Conservation (phyloP, 2,113 vertebrate genomes). For the Festucalex cinctus region DNA sequence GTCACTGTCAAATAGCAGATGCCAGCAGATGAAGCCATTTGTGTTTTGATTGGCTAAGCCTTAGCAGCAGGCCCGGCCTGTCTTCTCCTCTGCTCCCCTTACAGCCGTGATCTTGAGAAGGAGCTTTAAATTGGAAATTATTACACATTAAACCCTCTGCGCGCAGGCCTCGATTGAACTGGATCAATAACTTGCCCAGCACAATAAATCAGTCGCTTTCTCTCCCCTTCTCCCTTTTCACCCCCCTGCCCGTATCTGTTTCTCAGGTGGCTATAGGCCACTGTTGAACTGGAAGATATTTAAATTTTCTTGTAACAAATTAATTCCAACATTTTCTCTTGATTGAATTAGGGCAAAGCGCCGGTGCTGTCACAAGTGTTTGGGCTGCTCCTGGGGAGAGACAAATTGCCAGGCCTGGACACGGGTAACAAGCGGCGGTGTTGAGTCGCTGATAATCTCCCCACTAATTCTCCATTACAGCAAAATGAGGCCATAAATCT, state of each 20-base stretch:
- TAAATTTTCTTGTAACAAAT: slow-evolving; percentile 99
- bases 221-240: slow-evolving; percentile 43
- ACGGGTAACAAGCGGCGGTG: slow-evolving; percentile 99
- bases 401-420: slow-evolving; percentile 99
- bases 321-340: slow-evolving; percentile 99
- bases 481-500: slow-evolving; percentile 99
- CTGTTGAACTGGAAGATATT: slow-evolving; percentile 97
- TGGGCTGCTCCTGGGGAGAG: slow-evolving; percentile 83
- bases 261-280: slow-evolving; percentile 86
- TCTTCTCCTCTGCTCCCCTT: slow-evolving; percentile 86
- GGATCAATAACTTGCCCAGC: slow-evolving; percentile 97
- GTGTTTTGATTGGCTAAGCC: slow-evolving; percentile 97
- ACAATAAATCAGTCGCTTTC: slow-evolving; percentile 97
- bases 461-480: slow-evolving; percentile 99
- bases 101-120: slow-evolving; percentile 96
- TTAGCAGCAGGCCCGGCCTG: slow-evolving; percentile 89
- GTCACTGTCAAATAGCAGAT: slow-evolving; percentile 90
- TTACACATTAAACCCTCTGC: slow-evolving; percentile 99
- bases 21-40: slow-evolving; percentile 90
- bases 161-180: slow-evolving; percentile 86
- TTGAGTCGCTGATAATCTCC: slow-evolving; percentile 99
- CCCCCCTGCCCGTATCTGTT: slow-evolving; percentile 11
- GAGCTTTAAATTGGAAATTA: slow-evolving; percentile 99
- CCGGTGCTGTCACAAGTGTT: slow-evolving; percentile 99
- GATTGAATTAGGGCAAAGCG: slow-evolving; percentile 99